phyloP scores from a whole-genome alignment of 2,797 vertebrate genomes.

The Rhinichthys osculus region DNA sequence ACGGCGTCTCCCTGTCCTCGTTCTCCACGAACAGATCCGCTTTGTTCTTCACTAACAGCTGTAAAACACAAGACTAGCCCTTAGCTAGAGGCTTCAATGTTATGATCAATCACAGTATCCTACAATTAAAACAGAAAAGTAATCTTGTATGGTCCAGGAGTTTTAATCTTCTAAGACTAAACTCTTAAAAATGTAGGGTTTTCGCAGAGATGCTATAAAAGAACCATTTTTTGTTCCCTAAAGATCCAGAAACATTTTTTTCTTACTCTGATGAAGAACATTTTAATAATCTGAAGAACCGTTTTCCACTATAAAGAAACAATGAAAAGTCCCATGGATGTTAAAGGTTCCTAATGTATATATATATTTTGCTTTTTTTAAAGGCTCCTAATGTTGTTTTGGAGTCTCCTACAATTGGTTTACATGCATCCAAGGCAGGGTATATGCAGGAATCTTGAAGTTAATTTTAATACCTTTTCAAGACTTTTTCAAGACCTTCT shows the following conservation, averaged over 20 bases:
- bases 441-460: too few relatives aligned
- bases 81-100: neutral
- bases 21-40: conserved; percentile 96
- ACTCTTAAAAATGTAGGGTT: neutral
- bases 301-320: neutral
- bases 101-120: neutral
- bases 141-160: neutral
- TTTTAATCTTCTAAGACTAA: neutral
- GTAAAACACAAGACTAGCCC: conserved; percentile 26
- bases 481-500: too few relatives aligned
- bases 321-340: neutral
- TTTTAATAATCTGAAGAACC: neutral
- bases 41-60: conserved; percentile 92
- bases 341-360: neutral
- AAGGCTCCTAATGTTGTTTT: neutral
- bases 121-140: neutral
- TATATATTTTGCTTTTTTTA: neutral
- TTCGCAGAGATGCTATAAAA: neutral
- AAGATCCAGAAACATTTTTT: neutral
- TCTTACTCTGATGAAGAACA: neutral
- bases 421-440: neutral
- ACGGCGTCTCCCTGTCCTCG: conserved; percentile 96
- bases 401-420: neutral
- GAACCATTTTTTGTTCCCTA: neutral
- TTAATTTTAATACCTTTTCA: too few relatives aligned